Evolutionary conservation across 2,113 vertebrate genomes (phyloP), one percentile per base, ranked within the genome.

Genomic region (Mus spicilegus): DNA sequence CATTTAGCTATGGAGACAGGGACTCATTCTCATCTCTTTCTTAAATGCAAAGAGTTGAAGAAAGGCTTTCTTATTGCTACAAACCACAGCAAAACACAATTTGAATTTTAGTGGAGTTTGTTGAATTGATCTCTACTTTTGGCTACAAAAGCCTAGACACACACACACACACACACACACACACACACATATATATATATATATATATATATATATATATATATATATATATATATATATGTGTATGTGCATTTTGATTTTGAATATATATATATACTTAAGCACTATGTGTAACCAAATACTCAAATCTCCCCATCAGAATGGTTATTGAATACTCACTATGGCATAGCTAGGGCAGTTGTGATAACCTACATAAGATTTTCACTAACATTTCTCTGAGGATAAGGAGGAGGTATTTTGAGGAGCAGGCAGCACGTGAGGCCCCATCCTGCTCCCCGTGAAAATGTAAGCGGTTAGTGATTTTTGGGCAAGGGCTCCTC

Each of bases 91-190:
- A 86, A 93, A 92, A 67, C 33, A 51, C 28, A 36, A 51, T 90
- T 92, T 51, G 12, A 72, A 89, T 69, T 89, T 91, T 85, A 69
- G 24, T 92, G 72, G 22, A 67, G 81, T 73, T 42, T 65, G 0
- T 93, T 90, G 49, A 80, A 24, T 56, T 92, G 42, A 76, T 2
- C 11, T 95, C 77, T 94, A 69, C 46, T 93, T 97, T 91, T 75
- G 65, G 67, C 12, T 28, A 88, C 30, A 81, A 88, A 92, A 49
- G 20, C 19, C 3, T 67, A 36, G 19, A 9, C n/a, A n/a, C n/a
- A n/a, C n/a, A n/a, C n/a, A n/a, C n/a, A n/a, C n/a, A n/a, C n/a
- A n/a, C n/a, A n/a, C n/a, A n/a, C n/a, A n/a, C n/a, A n/a, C n/a
- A n/a, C n/a, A n/a, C n/a, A n/a, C n/a, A n/a, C n/a, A 54, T 54